These are phyloP conservation scores for Anoplopoma fimbria DNA, from an alignment of 2,113 vertebrate species.

Conservation along the genomic window DNA sequence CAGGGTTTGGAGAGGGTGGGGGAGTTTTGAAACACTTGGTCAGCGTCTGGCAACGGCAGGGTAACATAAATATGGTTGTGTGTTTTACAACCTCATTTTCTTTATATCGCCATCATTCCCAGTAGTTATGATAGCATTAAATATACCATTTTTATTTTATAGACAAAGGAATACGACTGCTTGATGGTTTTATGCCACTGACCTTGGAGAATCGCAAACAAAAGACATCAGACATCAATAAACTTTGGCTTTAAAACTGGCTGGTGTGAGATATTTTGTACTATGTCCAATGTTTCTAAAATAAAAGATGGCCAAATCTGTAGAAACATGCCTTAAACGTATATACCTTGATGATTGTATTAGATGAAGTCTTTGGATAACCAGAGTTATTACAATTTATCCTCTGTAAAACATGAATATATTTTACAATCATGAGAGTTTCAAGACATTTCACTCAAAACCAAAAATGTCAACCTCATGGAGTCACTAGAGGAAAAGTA, in stretches of 20 bases:
- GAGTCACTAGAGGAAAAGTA: not conserved
- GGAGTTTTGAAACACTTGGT: constrained; percentile 68
- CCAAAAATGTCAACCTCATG: not conserved
- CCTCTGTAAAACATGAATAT: not conserved
- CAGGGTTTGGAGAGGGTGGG: constrained; percentile 29
- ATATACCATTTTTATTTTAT: constrained; percentile 5
- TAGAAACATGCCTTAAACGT: no score
- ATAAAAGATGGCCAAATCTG: not conserved
- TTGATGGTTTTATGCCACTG: not conserved
- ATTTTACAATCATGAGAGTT: not conserved
- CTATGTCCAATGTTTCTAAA: not conserved
- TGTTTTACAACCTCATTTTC: constrained; percentile 40
- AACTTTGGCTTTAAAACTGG: constrained; percentile 5
- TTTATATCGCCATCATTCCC: constrained; percentile 5
- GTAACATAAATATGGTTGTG: not conserved
- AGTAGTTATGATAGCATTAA: not conserved
- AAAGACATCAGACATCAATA: constrained; percentile 22
- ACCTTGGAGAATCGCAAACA: constrained; percentile 9
- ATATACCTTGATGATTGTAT: not conserved
- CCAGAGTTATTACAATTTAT: not conserved
- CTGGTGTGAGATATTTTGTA: constrained; percentile 3
- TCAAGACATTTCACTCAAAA: not conserved
- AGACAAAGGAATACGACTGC: not conserved
- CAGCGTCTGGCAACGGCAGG: constrained; percentile 53
- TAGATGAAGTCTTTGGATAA: not conserved